Percentiles rank a stretch among this genome's conserved stretches.
Evolutionary conservation across 1,140 invertebrate genomes (phyloP).

Genomic region (Patella vulgata): DNA sequence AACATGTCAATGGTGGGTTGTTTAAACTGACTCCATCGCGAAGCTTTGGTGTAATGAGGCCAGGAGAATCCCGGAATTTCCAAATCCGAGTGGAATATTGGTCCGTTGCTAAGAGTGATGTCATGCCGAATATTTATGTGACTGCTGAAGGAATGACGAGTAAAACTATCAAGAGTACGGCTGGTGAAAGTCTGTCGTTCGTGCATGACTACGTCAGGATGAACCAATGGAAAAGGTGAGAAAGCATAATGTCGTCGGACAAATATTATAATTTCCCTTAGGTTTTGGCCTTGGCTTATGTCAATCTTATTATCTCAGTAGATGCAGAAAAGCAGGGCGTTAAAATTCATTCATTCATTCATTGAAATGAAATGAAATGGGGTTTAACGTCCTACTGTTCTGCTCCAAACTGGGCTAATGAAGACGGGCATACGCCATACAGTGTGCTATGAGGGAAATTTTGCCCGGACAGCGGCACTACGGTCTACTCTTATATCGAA

Average conservation of each 20-base stretch:
- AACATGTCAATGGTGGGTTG: slow-evolving; percentile 50
- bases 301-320: too few relatives aligned
- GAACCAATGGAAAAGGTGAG: slow-evolving; percentile 49
- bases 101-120: slow-evolving; percentile 51
- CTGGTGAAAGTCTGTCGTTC: slow-evolving; percentile 36
- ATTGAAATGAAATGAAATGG: too few relatives aligned
- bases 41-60: slow-evolving; percentile 26
- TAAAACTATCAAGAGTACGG: slow-evolving; percentile 31
- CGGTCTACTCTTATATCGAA: too few relatives aligned
- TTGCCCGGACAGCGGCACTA: too few relatives aligned
- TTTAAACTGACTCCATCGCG: slow-evolving; percentile 41
- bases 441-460: too few relatives aligned
- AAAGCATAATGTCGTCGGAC: neutral
- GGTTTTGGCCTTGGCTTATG: too few relatives aligned
- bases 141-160: slow-evolving; percentile 34
- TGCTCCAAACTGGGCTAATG: too few relatives aligned
- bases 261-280: too few relatives aligned
- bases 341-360: too few relatives aligned
- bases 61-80: slow-evolving; percentile 22
- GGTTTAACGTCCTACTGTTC: too few relatives aligned
- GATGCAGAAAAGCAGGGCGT: too few relatives aligned
- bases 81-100: slow-evolving; percentile 39
- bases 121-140: slow-evolving; percentile 55
- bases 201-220: slow-evolving; percentile 42
- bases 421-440: too few relatives aligned